Evolutionary conservation across 37 sponge, comb jelly and placozoan species (phyloP), one percentile per base, ranked within the genome.

Genomic region (Geodia barretti): DNA sequence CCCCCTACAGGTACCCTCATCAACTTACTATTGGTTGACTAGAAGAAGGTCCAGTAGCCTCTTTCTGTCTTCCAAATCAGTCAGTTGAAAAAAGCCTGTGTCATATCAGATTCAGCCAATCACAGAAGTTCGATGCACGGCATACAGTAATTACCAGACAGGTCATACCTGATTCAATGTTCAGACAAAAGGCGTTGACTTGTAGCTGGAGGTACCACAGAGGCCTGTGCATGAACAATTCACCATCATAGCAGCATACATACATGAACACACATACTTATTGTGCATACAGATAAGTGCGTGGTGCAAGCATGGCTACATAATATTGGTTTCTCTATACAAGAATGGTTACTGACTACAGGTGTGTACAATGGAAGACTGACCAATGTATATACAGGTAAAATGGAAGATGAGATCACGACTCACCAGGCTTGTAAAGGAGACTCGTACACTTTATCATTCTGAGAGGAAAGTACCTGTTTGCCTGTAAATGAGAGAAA

Each of bases 1-100:
- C 54, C 7, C 54, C 54, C 14, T 47, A 47, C 54, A 47, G 7
- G 14, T 14, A 47, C 7, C 54, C 14, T 3, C 32, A 76, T 5
- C 29, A 30, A 43, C 38, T 38, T 72, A 82, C 82, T 31, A 38
- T 39, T 83, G 7, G 14, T 47, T 7, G 14, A 17, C 83, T 3
- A 83, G 67, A 11, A 83, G n/a, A 37, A 38, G 30, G 30, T n/a
- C 23, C 58, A 66, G 24, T 39, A 83, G 43, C 38, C 30, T 0
- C 58, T 65, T 43, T 41, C 68, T 83, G 39, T 64, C 64, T 37
- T 65, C 59, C 33, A 37, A 30, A 1, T 29, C 43, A 26, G 26
- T 59, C 37, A 69, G 60, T 3, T 21, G 31, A 20, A 68, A 3
- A 3, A 17, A 47, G 54, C 54, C 54, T 47, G 54, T 14, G 14